Evolutionary conservation across 2,113 vertebrate genomes (phyloP), one percentile per base, ranked within the genome.

Genomic region (Rana temporaria): DNA sequence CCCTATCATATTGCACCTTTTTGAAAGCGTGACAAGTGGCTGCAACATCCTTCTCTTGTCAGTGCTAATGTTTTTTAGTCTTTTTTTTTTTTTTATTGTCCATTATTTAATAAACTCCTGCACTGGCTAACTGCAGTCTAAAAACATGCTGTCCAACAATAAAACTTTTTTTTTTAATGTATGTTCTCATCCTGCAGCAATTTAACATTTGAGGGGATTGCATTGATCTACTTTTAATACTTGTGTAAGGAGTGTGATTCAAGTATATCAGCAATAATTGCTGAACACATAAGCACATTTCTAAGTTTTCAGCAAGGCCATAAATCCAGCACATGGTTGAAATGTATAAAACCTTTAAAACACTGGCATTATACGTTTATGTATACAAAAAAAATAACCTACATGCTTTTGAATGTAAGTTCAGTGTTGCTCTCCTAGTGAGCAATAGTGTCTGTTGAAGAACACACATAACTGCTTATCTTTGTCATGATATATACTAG

Each of bases 141-240:
- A 30, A 19, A 24, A 48, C 30, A 60, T 71, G 67, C 63, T 79
- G 52, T 18, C 55, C 55, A 20, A 70, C 48, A 80, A 79, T 79
- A 69, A 38, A 59, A 34, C 6, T 48, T 34, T 6, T 4, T 19
- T 77, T 65, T 22, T 1, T 48, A 48, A 1, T 16, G 32, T 56
- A 57, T 67, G 55, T 55, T 67, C 26, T 53, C 6, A 70, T 53
- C n/a, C n/a, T n/a, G 17, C 48, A 17, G 9, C 38, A 42, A 7
- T 53, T 2, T 22, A 42, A 74, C 32, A 30, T 30, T 32, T 1
- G 15, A 15, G 56, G 48, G 3, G 24, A 55, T 42, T 42, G 42
- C 8, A 14, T 11, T 48, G 42, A 12, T 48, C 42, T 14, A 6
- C 12, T 48, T 14, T 42, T 6, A 7, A 48, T 48, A 48, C 9